Percentiles rank a stretch among this genome's conserved stretches.
phyloP scores from a whole-genome alignment of 2,113 vertebrate species.

The Zootoca vivipara region DNA sequence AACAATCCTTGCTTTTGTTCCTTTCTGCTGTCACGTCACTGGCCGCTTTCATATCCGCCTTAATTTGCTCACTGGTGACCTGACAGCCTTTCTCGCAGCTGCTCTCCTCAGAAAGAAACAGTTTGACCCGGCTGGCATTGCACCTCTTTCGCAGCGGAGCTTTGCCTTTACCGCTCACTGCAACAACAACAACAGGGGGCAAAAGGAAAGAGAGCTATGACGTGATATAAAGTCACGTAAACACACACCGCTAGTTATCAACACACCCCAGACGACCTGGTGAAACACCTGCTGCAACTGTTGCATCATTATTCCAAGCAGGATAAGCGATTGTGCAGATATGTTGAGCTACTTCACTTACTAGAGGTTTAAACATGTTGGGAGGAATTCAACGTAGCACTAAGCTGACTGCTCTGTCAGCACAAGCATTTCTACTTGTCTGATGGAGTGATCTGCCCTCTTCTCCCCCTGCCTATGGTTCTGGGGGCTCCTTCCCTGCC shows the following conservation, averaged over 20 bases:
- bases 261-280: neutral
- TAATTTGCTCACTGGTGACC: slow-evolving; percentile 98
- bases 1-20: slow-evolving; percentile 79
- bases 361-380: neutral
- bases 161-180: slow-evolving; percentile 94
- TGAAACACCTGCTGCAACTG: neutral
- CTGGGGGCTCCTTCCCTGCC: no score
- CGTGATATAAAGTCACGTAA: neutral
- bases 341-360: neutral
- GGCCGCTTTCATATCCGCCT: slow-evolving; percentile 97
- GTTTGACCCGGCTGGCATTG: slow-evolving; percentile 71
- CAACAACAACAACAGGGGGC: slow-evolving; percentile 49
- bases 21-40: slow-evolving; percentile 84
- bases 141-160: slow-evolving; percentile 89
- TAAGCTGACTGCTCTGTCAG: no score
- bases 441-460: no score
- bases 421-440: no score
- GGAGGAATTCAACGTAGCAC: no score
- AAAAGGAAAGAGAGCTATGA: slow-evolving; percentile 46
- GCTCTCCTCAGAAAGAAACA: slow-evolving; percentile 77
- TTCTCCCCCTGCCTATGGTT: no score
- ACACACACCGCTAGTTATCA: neutral
- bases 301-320: no score
- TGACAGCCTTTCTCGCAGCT: slow-evolving; percentile 98
- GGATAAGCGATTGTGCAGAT: neutral